These are phyloP conservation scores for Drosophila putrida DNA, from an alignment of 2,888 invertebrate species.

Conservation along the genomic window DNA sequence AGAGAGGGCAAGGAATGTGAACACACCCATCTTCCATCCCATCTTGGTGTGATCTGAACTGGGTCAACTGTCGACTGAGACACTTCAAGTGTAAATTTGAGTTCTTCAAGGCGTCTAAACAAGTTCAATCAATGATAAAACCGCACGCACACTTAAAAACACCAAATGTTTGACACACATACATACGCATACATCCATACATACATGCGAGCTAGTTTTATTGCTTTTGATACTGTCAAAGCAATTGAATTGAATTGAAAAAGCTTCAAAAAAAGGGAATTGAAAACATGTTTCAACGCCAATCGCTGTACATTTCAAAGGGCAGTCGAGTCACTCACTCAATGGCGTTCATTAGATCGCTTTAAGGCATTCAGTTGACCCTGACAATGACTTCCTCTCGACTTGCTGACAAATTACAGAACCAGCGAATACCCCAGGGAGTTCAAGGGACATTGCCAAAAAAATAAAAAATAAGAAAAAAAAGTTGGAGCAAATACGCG, in stretches of 20 bases:
- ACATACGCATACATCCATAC: conserved; percentile 28
- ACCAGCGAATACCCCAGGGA: conserved; percentile 43
- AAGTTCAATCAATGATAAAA: conserved; percentile 76
- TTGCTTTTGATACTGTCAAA: conserved; percentile 58
- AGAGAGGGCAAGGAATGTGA: not conserved
- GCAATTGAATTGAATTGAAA: conserved; percentile 65
- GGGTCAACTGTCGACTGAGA: conserved; percentile 52
- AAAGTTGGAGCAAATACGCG: conserved; percentile 45
- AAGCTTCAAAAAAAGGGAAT: conserved; percentile 36
- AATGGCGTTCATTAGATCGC: conserved; percentile 71
- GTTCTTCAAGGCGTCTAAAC: conserved; percentile 62
- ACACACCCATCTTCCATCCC: conserved; percentile 4
- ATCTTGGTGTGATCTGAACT: conserved; percentile 8
- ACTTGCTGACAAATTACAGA: conserved; percentile 66
- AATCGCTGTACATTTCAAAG: conserved; percentile 52
- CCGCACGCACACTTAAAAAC: conserved; percentile 49
- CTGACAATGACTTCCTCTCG: conserved; percentile 49
- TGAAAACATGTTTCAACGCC: conserved; percentile 31
- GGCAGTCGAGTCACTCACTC: conserved; percentile 52
- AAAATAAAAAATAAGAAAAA: conserved; percentile 12
- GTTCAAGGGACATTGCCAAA: conserved; percentile 42
- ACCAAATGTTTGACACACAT: conserved; percentile 16
- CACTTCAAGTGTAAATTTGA: conserved; percentile 75
- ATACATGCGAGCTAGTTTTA: conserved; percentile 42
- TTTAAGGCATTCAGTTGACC: conserved; percentile 53